These are phyloP conservation scores for Stigmatopora nigra DNA, from an alignment of 2,113 vertebrate species.

Conservation along the genomic window DNA sequence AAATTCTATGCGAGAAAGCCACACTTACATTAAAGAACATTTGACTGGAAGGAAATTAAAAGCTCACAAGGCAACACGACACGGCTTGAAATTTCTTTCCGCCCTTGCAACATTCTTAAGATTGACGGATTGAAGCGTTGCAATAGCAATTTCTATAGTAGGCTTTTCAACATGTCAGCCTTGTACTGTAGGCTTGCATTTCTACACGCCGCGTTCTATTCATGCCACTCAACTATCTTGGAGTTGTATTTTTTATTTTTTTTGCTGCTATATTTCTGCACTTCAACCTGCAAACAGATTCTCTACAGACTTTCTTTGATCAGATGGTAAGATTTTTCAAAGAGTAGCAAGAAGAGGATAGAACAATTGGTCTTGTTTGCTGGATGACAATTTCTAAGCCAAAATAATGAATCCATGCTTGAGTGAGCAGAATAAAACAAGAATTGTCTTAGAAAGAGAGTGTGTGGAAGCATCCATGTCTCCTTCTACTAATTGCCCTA, in stretches of 20 bases:
- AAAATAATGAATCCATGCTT: not conserved
- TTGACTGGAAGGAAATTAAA: conserved; percentile 32
- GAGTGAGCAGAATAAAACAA: not conserved
- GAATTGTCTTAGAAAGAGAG: not conserved
- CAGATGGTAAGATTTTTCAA: not conserved
- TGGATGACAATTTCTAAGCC: not conserved
- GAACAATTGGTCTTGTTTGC: not conserved
- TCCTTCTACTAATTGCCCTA: not conserved
- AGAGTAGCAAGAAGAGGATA: not conserved
- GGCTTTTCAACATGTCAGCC: conserved; percentile 15
- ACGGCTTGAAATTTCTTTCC: conserved; percentile 40
- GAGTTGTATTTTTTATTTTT: not conserved
- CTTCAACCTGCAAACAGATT: not conserved
- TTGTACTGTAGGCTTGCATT: not conserved
- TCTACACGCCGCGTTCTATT: not conserved
- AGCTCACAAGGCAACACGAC: conserved; percentile 34
- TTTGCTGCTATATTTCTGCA: not conserved
- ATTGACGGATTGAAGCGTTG: conserved; percentile 21
- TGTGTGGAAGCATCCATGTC: not conserved
- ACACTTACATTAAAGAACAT: conserved; percentile 28
- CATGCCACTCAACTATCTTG: not conserved
- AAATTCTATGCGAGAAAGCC: conserved; percentile 11
- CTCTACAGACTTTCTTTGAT: not conserved
- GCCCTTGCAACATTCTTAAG: conserved; percentile 20
- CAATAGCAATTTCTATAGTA: conserved; percentile 15